phyloP scores from a whole-genome alignment of 2,888 invertebrate species.

The Eulithis testata region DNA sequence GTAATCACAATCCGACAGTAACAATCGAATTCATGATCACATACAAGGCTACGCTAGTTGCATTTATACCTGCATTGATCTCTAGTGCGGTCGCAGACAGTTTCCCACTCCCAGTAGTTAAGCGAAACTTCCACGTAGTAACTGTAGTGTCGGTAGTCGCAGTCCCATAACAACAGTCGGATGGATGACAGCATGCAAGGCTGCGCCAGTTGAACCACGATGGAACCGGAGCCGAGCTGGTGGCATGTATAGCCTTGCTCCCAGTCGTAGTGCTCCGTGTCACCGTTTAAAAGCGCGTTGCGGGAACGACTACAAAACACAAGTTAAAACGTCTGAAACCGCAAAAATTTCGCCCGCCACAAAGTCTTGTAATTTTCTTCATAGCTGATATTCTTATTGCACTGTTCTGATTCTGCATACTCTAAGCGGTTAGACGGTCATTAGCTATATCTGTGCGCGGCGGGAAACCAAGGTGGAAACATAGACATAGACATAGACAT shows the following conservation, averaged over 20 bases:
- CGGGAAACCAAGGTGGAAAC: too few relatives aligned
- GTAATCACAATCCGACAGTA: slow-evolving; percentile 99
- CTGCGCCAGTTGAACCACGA: slow-evolving; percentile 97
- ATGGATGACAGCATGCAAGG: slow-evolving; percentile 96
- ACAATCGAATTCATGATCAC: slow-evolving; percentile 93
- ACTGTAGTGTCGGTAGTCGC: slow-evolving; percentile 96
- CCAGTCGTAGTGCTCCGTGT: slow-evolving; percentile 98
- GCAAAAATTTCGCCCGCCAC: too few relatives aligned
- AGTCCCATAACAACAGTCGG: slow-evolving; percentile 98
- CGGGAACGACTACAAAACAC: slow-evolving; percentile 88
- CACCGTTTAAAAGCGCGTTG: slow-evolving; percentile 98
- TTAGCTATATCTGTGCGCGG: too few relatives aligned
- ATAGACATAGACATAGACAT: too few relatives aligned
- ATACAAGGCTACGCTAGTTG: slow-evolving; percentile 98
- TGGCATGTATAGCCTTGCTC: slow-evolving; percentile 99
- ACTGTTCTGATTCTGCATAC: too few relatives aligned
- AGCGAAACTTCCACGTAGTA: slow-evolving; percentile 98
- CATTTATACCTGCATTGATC: slow-evolving; percentile 83
- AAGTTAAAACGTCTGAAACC: too few relatives aligned
- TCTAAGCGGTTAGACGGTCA: too few relatives aligned
- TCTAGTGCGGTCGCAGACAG: slow-evolving; percentile 93
- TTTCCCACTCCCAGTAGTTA: slow-evolving; percentile 96
- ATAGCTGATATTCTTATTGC: too few relatives aligned
- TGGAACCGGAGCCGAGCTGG: slow-evolving; percentile 96
- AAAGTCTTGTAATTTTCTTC: too few relatives aligned